Base-by-base conservation (phyloP, 2,113 vertebrate species). In the Tichodroma muraria region DNA sequence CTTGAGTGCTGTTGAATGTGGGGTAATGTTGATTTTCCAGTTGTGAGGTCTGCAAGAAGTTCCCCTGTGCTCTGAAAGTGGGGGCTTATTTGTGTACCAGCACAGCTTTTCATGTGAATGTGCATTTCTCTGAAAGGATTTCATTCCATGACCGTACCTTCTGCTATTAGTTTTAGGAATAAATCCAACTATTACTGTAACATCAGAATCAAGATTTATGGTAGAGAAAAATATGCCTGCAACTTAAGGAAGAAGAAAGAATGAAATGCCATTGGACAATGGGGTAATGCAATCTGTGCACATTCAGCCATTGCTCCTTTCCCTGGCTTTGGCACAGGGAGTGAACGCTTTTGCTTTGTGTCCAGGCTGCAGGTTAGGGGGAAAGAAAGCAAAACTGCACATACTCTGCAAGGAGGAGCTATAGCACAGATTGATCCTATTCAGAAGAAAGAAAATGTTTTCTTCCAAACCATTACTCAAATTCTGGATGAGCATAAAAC, bases 321-420 rank as follows among this genome's bases (percentile, higher is more conserved):
- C 33, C 20, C 20, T 79, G 83, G 69, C 89, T 92, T 44, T 78
- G 44, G 38, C 0, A 1, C 19, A 57, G 56, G 61, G 22, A 84
- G 25, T 10, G 42, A 70, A 80, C 1, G 27, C n/a, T 80, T 79
- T 56, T 90, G 94, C 91, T 95, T 96, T 97, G 93, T 95, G 93
- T 86, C 85, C 85, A 75, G 42, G 50, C 91, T 80, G 76, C 53
- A 47, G 79, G 68, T 95, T 71, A 89, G 12, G 69, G 33, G 56
- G 68, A 68, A 44, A 90, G 85, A 78, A 90, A 94, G 76, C 69
- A 53, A 64, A 97, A 78, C 76, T 45, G 69, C 79, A 82, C 25
- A 28, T 54, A 18, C 23, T 76, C 90, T 79, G 80, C n/a, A 44
- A 94, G 94, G 82, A 95, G 85, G 88, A 94, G 90, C 94, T 81